phyloP scores from a whole-genome alignment of 2,113 vertebrate species.

The Xyliphius kryptos region DNA sequence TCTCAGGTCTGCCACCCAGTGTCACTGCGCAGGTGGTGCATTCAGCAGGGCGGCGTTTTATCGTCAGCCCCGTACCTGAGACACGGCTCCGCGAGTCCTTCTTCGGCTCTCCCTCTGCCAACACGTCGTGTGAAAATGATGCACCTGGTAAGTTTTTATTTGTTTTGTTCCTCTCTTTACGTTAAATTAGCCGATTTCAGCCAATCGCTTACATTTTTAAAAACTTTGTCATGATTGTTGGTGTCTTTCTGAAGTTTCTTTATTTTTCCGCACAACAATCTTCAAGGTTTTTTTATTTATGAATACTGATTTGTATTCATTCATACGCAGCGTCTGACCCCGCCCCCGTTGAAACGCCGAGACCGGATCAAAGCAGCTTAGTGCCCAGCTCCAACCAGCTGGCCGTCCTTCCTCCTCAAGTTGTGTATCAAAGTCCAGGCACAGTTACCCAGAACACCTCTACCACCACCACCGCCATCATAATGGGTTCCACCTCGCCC shows the following conservation, averaged over 20 bases:
- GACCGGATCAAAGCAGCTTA: conserved; percentile 19
- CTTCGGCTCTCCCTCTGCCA: conserved; percentile 62
- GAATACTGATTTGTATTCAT: too few species aligned
- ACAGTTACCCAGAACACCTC: conserved; percentile 26
- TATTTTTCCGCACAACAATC: too few species aligned
- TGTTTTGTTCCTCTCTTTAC: too few species aligned
- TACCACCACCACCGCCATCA: conserved; percentile 39
- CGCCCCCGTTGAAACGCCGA: conserved; percentile 8
- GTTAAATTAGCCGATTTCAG: too few species aligned
- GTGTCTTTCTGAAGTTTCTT: too few species aligned
- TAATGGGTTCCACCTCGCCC: conserved; percentile 51
- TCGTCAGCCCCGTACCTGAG: conserved; percentile 94
- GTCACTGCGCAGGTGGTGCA: conserved; percentile 88
- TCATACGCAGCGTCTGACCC: conserved; percentile 23
- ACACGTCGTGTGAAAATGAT: conserved; percentile 65
- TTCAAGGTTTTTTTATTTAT: too few species aligned
- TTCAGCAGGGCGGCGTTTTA: conserved; percentile 90
- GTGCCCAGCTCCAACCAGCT: conserved; percentile 14
- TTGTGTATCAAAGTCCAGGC: conserved; percentile 36
- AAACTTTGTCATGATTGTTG: too few species aligned
- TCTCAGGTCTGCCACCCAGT: conserved; percentile 68
- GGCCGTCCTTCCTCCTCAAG: conserved; percentile 23
- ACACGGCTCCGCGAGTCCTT: conserved; percentile 79
- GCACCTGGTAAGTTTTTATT: conserved; percentile 41
- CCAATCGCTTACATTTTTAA: too few species aligned